These are phyloP conservation scores for Gastracanthus pulcherrimus DNA, from an alignment of 2,888 invertebrate species.

Conservation along the genomic window DNA sequence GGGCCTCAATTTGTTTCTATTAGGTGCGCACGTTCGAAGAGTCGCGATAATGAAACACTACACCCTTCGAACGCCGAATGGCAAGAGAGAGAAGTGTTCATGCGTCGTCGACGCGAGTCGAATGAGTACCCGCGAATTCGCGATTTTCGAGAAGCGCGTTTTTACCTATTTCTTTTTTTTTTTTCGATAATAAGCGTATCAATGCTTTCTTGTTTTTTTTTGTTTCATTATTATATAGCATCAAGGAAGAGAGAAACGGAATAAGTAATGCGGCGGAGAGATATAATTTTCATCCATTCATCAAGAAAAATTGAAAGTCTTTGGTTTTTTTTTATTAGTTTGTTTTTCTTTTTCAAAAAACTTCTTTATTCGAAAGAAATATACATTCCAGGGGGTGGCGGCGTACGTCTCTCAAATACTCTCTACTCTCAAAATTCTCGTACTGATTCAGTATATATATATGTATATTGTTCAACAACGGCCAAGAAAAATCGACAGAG, in stretches of 20 bases:
- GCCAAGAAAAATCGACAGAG: constrained; percentile 16
- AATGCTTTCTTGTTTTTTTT: not conserved
- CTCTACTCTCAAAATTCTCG: constrained; percentile 9
- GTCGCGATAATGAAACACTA: no score
- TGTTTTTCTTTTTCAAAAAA: constrained; percentile 40
- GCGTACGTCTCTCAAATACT: constrained; percentile 4
- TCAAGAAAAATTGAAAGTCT: constrained; percentile 21
- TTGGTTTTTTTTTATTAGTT: not conserved
- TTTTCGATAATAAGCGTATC: not conserved
- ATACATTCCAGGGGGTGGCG: constrained; percentile 42
- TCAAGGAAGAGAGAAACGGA: not conserved
- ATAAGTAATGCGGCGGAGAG: not conserved
- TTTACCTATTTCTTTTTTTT: not conserved
- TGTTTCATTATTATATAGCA: not conserved
- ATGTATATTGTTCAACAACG: constrained; percentile 1
- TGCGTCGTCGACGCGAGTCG: constrained; percentile 15
- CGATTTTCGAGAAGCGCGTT: not conserved
- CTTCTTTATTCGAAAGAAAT: constrained; percentile 48
- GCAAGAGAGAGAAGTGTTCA: constrained; percentile 1
- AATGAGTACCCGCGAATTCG: constrained; percentile 42
- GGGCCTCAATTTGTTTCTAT: no score
- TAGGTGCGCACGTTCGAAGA: no score
- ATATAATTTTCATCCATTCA: not conserved
- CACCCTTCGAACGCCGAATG: not conserved
- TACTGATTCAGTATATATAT: constrained; percentile 9